phyloP scores from a whole-genome alignment of 1,140 invertebrate genomes.

The Leptonema lineaticorne region DNA sequence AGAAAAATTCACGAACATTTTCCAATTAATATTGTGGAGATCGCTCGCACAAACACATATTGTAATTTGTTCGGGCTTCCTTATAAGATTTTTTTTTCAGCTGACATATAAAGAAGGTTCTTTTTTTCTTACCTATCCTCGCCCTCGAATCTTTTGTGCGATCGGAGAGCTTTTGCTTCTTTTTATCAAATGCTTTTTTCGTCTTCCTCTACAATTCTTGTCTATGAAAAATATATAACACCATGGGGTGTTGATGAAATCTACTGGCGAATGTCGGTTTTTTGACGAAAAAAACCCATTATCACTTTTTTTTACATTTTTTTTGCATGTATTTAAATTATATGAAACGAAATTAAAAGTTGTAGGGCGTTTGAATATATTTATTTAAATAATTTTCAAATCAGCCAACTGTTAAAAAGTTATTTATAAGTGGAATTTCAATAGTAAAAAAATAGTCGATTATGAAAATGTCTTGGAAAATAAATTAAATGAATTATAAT shows the following conservation, averaged over 20 bases:
- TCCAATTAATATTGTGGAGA: not conserved
- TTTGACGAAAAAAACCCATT: not conserved
- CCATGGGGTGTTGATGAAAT: constrained; percentile 23
- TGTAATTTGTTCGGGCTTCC: constrained; percentile 17
- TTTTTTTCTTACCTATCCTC: not conserved
- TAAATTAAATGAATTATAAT: no score
- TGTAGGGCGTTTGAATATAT: not conserved
- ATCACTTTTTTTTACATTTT: not conserved
- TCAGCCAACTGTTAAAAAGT: not conserved
- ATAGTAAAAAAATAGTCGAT: no score
- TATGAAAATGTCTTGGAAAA: no score
- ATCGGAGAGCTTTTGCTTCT: no score
- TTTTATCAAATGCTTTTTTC: constrained; percentile 17
- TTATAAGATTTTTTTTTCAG: not conserved
- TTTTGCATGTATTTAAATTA: no score
- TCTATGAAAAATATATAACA: constrained; percentile 19
- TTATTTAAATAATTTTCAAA: constrained; percentile 8
- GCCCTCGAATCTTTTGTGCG: not conserved
- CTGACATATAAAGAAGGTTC: not conserved
- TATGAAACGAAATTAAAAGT: not conserved
- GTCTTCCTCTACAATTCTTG: no score
- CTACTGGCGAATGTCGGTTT: constrained; percentile 13
- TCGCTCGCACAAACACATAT: not conserved
- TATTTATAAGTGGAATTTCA: no score
- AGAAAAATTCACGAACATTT: not conserved